These are phyloP conservation scores for Xestoiulus laeticollis DNA, from an alignment of 2,888 invertebrate species.

Conservation along the genomic window DNA sequence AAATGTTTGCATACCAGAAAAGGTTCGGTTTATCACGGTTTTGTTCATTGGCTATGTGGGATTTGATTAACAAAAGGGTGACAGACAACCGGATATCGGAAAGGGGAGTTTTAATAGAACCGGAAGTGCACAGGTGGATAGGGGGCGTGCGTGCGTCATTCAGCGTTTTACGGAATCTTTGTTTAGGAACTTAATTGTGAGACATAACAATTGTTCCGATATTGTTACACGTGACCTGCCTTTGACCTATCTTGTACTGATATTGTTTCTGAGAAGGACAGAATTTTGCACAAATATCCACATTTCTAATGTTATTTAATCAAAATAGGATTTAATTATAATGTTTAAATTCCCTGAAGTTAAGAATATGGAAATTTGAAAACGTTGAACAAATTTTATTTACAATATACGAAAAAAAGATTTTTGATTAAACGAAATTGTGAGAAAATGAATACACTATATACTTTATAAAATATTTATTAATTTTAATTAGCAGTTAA, in stretches of 20 bases:
- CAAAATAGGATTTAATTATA: too few species aligned
- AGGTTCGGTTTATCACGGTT: not conserved
- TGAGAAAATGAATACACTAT: too few species aligned
- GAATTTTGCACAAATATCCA: too few species aligned
- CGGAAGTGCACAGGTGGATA: not conserved
- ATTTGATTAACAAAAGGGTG: not conserved
- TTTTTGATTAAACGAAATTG: too few species aligned
- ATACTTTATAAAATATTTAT: too few species aligned
- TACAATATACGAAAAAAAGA: too few species aligned
- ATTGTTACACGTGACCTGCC: not conserved
- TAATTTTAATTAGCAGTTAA: too few species aligned
- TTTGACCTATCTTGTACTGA: not conserved
- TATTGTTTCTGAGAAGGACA: too few species aligned
- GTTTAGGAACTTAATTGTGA: not conserved
- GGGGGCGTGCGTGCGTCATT: conserved; percentile 7
- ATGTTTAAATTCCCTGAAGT: too few species aligned
- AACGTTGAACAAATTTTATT: too few species aligned
- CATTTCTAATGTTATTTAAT: too few species aligned
- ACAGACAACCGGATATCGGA: conserved; percentile 4
- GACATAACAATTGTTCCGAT: not conserved
- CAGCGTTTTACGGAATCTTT: not conserved
- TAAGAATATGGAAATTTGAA: too few species aligned
- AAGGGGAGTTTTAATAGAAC: not conserved
- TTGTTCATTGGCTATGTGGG: not conserved
- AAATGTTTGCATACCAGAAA: not conserved